These are phyloP conservation scores for Aphelinus certus DNA, from an alignment of 1,140 invertebrate genomes.

Conservation along the genomic window DNA sequence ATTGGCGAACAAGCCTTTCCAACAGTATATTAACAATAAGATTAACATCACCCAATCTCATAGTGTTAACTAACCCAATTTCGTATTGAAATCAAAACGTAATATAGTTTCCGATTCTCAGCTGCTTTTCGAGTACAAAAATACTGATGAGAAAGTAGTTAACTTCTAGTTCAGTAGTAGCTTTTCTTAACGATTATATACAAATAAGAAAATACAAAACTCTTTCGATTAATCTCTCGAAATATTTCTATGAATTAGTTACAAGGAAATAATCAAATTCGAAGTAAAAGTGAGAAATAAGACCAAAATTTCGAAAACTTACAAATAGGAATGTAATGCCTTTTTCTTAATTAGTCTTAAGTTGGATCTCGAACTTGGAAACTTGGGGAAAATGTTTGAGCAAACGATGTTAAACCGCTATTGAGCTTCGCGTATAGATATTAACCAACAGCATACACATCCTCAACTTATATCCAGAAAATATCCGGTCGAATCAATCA, in stretches of 20 bases:
- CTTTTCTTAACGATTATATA: neutral
- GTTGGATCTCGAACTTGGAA: neutral
- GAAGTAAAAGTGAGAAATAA: neutral
- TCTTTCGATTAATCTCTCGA: slow-evolving; percentile 8
- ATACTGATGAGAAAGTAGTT: slow-evolving; percentile 29
- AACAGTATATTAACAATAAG: slow-evolving; percentile 20
- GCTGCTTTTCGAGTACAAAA: slow-evolving; percentile 10
- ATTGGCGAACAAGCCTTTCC: slow-evolving; percentile 2
- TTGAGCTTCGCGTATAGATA: neutral
- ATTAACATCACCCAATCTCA: neutral
- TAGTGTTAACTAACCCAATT: slow-evolving; percentile 2
- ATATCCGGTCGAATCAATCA: slow-evolving; percentile 44
- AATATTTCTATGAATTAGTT: neutral
- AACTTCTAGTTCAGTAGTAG: neutral
- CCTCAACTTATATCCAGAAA: neutral
- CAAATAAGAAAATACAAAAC: slow-evolving; percentile 28
- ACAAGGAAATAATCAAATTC: neutral
- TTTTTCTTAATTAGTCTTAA: slow-evolving; percentile 2
- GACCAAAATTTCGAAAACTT: neutral
- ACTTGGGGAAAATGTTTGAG: neutral
- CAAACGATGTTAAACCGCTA: neutral
- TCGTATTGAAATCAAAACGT: slow-evolving; percentile 32
- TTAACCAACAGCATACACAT: neutral
- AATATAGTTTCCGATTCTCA: slow-evolving; percentile 15
- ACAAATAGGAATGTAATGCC: slow-evolving; percentile 6